phyloP scores from a whole-genome alignment of 2,113 vertebrate genomes.

The Callithrix jacchus region DNA sequence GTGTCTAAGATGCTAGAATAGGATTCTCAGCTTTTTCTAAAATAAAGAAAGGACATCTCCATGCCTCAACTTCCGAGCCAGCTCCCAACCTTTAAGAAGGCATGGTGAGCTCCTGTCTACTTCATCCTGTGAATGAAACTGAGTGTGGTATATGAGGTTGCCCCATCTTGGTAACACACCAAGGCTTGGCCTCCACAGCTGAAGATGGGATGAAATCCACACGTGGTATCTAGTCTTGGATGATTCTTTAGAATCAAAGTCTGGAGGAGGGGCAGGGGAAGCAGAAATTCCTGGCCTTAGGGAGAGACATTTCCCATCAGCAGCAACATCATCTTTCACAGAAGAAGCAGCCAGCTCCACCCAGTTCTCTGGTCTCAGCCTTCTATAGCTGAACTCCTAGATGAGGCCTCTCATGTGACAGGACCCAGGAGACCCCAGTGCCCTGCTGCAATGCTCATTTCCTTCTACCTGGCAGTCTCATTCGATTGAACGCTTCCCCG shows the following conservation, averaged over 20 bases:
- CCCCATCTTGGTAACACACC: background rate
- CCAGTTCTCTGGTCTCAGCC: background rate
- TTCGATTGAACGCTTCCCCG: slow-evolving; percentile 46
- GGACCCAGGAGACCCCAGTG: background rate
- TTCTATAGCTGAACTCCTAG: background rate
- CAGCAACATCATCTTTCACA: background rate
- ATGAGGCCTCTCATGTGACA: background rate
- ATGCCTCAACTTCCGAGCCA: background rate
- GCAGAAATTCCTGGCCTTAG: background rate
- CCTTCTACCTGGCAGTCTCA: slow-evolving; percentile 55
- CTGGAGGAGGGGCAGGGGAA: background rate
- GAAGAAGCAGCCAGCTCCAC: background rate
- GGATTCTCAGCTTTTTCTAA: background rate
- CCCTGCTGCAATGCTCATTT: background rate
- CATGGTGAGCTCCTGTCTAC: accelerated
- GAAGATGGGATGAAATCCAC: background rate
- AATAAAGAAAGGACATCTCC: background rate
- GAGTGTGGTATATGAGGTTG: accelerated
- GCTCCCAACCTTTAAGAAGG: background rate
- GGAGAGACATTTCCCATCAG: background rate
- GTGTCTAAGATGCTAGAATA: background rate
- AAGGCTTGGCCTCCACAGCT: background rate
- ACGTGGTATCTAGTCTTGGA: background rate
- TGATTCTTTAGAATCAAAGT: background rate
- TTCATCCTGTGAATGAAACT: background rate